Evolutionary conservation across 1,140 invertebrate genomes (phyloP).

Genomic region (Cepaea nemoralis): DNA sequence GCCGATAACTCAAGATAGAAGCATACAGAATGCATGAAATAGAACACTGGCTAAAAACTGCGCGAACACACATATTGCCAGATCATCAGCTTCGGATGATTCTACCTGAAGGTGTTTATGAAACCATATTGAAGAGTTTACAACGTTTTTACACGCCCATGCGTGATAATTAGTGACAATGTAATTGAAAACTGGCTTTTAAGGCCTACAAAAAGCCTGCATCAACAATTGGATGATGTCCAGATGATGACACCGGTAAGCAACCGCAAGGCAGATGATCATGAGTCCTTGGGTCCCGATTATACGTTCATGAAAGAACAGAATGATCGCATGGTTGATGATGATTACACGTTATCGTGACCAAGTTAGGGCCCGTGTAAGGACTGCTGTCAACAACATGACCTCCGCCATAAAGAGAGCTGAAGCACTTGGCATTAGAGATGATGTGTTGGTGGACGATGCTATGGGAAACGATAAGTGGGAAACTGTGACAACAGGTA

Average conservation of each 20-base stretch:
- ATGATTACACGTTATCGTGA: neutral
- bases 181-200: constrained; percentile 22
- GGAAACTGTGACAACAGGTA: neutral
- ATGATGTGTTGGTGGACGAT: neutral
- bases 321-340: neutral
- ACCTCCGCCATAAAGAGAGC: neutral
- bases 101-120: too few relatives aligned
- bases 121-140: neutral
- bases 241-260: constrained; percentile 77
- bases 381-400: neutral
- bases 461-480: neutral
- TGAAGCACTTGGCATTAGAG: neutral
- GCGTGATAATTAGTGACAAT: neutral
- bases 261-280: too few relatives aligned
- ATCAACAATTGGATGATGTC: constrained; percentile 84
- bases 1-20: neutral
- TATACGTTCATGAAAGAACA: neutral
- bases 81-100: neutral
- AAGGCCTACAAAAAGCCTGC: constrained; percentile 62
- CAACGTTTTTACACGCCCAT: neutral
- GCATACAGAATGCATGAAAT: neutral
- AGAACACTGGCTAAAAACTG: neutral
- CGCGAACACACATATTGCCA: too few relatives aligned
- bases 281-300: neutral
- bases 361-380: neutral